A percentile compares a stretch with the other conserved stretches of the same genome.
Evolutionary conservation across 2,797 vertebrate species (phyloP).

Genomic region (Esox lucius): DNA sequence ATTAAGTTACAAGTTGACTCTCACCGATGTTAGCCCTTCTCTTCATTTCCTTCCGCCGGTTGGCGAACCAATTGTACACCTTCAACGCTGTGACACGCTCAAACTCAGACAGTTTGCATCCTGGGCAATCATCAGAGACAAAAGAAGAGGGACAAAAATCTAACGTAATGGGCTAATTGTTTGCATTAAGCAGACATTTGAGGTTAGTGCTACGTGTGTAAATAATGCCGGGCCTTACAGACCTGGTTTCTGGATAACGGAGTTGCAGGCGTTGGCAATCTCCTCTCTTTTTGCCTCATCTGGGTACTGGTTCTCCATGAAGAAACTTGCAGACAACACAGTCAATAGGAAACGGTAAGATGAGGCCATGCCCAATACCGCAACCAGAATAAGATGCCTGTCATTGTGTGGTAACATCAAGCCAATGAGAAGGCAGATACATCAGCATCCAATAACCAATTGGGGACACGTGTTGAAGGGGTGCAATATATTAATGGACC

Average conservation of each 20-base stretch:
- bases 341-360: neutral
- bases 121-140: constrained; percentile 49
- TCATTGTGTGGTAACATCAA: constrained; percentile 7
- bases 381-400: constrained; percentile 2
- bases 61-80: constrained; percentile 87
- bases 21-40: constrained; percentile 83
- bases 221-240: constrained; percentile 12
- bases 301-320: constrained; percentile 84
- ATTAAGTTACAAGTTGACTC: constrained; percentile 15
- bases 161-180: too few relatives aligned
- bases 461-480: neutral
- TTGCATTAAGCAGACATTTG: neutral
- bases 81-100: constrained; percentile 82
- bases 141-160: neutral
- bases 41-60: constrained; percentile 86
- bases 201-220: neutral
- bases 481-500: too few relatives aligned
- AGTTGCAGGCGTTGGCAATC: constrained; percentile 82
- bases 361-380: neutral
- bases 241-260: constrained; percentile 85
- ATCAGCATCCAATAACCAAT: constrained; percentile 1
- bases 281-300: constrained; percentile 82
- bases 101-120: constrained; percentile 82
- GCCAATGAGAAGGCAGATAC: constrained; percentile 6
- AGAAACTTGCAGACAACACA: constrained; percentile 68